Conservation (phyloP, 1,140 invertebrate species). For the Tetraneura akinire region DNA sequence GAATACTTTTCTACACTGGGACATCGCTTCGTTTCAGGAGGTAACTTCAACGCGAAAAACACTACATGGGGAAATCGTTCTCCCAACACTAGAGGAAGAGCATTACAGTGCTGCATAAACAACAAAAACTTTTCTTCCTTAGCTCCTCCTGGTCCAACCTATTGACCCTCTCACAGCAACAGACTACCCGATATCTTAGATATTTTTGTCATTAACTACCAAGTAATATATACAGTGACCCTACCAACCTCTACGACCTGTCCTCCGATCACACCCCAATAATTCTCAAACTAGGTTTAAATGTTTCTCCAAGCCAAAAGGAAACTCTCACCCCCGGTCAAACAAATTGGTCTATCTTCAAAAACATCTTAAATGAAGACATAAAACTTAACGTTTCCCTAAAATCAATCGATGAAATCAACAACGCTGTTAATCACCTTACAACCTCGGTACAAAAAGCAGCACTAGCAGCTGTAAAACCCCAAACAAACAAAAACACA, state of each 20-base stretch:
- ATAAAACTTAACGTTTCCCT: slow-evolving; percentile 25
- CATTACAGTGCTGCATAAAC: neutral
- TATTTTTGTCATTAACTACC: slow-evolving; percentile 31
- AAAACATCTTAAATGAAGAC: slow-evolving; percentile 13
- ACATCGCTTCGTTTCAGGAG: neutral
- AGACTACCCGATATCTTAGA: slow-evolving; percentile 4
- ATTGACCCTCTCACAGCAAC: too few relatives aligned
- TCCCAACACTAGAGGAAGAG: slow-evolving; percentile 6
- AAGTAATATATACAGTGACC: neutral
- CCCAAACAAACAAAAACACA: too few relatives aligned
- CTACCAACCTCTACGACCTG: slow-evolving; percentile 22
- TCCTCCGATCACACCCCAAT: slow-evolving; percentile 1
- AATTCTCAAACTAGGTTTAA: slow-evolving; percentile 11
- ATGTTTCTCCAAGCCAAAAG: neutral
- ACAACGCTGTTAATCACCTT: slow-evolving; percentile 12
- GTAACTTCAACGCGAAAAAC: slow-evolving; percentile 20
- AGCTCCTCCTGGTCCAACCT: neutral
- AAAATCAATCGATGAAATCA: slow-evolving; percentile 33
- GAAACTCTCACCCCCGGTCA: slow-evolving; percentile 7
- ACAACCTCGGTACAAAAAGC: slow-evolving; percentile 34
- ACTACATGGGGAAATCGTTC: neutral
- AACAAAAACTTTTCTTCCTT: neutral
- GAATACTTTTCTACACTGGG: neutral
- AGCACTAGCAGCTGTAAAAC: neutral
- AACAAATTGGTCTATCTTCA: slow-evolving; percentile 14